Base-by-base conservation (phyloP, 1,140 invertebrate species). In the Drosophila tani region DNA sequence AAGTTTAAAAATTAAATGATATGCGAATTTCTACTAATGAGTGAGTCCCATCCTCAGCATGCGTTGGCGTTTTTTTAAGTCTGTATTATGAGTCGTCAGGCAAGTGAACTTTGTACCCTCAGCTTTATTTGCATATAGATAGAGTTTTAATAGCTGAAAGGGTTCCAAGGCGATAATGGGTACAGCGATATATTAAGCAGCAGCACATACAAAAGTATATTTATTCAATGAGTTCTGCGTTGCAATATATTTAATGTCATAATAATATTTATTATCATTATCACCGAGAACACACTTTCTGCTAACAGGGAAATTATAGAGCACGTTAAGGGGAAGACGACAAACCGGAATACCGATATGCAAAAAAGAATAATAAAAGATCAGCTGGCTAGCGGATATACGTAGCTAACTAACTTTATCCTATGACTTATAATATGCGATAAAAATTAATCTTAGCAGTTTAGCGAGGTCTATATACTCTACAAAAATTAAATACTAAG, bases 31-130 rank as follows among this genome's bases (percentile, higher is more conserved):
- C 32, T 21, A 19, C n/a, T 43, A 50, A 69, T 43, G 19, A 29
- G 17, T 24, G 9, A 67, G 19, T 21, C 17, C 46, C 45, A 66
- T 68, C 17, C 65, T 66, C 60, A 68, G 17, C 66, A 32, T 65
- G 46, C 38, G 35, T 29, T 17, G 21, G 35, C 66, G 66, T 50
- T 50, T 65, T 65, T 49, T 50, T 17, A 32, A 19, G n/a, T 55
- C 7, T 32, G 35, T 8, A 40, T 19, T 35, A 19, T 24, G 6
- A 66, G 14, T 41, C 27, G 27, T 35, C 46, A 41, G 63, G 15
- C 32, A 50, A 51, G n/a, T 35, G 64, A 11, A 50, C 66, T 35
- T 68, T 68, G 29, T 1, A 5, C 47, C 6, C 15, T 49, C 3
- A n/a, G 63, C 14, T 35, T 19, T 66, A 41, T 45, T 53, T 68